Conservation (phyloP, 2,113 vertebrate species). For the Periophthalmus modestus region DNA sequence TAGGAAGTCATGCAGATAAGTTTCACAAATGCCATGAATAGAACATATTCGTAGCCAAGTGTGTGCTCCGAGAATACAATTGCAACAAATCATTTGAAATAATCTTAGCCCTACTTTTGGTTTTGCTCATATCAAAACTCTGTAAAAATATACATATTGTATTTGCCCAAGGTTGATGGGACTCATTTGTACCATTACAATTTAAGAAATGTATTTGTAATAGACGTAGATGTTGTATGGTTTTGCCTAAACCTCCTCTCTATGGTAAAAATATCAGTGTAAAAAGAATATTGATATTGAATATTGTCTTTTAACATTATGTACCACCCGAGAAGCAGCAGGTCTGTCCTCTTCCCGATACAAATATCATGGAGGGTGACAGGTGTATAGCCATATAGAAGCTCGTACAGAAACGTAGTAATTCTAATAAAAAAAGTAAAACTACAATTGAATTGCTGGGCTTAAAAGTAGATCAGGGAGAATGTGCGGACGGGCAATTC, state of each 20-base stretch:
- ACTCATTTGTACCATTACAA: background rate
- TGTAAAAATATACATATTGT: background rate
- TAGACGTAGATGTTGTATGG: background rate
- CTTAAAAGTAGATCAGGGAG: background rate
- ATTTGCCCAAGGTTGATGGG: background rate
- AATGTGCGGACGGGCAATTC: background rate
- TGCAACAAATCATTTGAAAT: background rate
- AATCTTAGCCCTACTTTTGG: background rate
- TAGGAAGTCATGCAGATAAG: too few relatives aligned
- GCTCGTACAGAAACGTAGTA: background rate
- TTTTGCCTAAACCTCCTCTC: background rate
- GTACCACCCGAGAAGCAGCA: background rate
- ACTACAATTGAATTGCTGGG: background rate
- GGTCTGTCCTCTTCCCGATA: background rate
- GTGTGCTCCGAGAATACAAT: background rate
- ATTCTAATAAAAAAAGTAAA: background rate
- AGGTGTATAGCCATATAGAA: background rate
- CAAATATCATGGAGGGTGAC: background rate
- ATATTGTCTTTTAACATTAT: background rate
- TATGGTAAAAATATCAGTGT: background rate
- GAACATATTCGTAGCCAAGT: conserved; percentile 2
- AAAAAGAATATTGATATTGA: background rate
- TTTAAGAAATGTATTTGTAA: background rate
- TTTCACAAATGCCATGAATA: background rate
- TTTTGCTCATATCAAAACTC: background rate